phyloP scores from a whole-genome alignment of 2,888 invertebrate species.

The Digitonthophagus gazella region DNA sequence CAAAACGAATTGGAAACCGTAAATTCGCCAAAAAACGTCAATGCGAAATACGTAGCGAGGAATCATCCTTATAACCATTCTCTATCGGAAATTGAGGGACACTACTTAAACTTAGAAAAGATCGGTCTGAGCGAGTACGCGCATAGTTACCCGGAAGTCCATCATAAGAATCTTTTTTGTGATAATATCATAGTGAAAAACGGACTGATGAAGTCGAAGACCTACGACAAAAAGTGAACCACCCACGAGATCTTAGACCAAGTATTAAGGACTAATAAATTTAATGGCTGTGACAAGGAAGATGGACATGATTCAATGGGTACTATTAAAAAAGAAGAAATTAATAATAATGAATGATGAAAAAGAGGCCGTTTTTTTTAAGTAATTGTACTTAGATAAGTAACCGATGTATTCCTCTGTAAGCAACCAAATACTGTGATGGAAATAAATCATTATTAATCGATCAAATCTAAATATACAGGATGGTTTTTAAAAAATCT shows the following conservation, averaged over 20 bases:
- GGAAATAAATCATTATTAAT: constrained; percentile 13
- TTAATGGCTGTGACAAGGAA: neutral
- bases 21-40: constrained; percentile 12
- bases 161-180: constrained; percentile 24
- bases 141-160: constrained; percentile 19
- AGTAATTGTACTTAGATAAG: neutral
- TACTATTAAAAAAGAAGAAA: neutral
- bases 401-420: neutral
- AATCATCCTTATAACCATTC: neutral
- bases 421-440: constrained; percentile 20
- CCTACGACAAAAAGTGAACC: constrained; percentile 18
- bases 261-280: neutral
- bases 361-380: neutral
- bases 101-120: constrained; percentile 16
- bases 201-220: constrained; percentile 19
- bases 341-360: neutral
- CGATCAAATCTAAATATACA: constrained; percentile 1
- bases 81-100: constrained; percentile 9
- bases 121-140: constrained; percentile 16
- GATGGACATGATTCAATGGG: neutral
- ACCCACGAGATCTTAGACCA: neutral
- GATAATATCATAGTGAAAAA: constrained; percentile 22
- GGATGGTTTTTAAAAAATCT: too few species aligned
- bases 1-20: constrained; percentile 29
- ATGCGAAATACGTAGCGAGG: constrained; percentile 17